A percentile compares a stretch with the other conserved stretches of the same genome.
Evolutionary conservation across 1,140 invertebrate genomes (phyloP).

Genomic region (Eupristina koningsbergeri): DNA sequence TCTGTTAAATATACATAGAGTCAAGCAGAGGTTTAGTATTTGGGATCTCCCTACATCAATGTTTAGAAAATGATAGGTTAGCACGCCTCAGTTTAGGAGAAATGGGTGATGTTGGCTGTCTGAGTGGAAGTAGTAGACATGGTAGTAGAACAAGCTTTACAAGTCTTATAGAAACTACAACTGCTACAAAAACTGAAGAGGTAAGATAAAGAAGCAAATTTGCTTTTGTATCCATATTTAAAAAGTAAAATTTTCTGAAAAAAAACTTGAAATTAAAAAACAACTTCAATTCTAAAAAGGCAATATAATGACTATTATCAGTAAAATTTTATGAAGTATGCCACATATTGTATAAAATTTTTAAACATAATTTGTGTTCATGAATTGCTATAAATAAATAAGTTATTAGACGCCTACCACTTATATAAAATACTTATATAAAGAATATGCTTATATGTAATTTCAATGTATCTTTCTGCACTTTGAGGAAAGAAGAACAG

Average conservation of each 20-base stretch:
- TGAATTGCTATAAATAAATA: too few relatives aligned
- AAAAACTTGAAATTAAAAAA: too few relatives aligned
- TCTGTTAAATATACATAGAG: conserved; percentile 62
- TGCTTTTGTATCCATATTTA: not conserved
- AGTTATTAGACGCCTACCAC: too few relatives aligned
- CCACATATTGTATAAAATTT: too few relatives aligned
- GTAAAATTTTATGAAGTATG: too few relatives aligned
- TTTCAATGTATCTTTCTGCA: too few relatives aligned
- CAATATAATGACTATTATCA: too few relatives aligned
- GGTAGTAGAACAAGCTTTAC: conserved; percentile 82
- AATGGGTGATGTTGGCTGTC: conserved; percentile 62
- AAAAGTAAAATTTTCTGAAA: not conserved
- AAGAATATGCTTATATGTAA: too few relatives aligned
- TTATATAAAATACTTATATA: too few relatives aligned
- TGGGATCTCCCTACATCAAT: conserved; percentile 85
- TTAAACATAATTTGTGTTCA: too few relatives aligned
- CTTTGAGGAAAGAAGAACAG: too few relatives aligned
- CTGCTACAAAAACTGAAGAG: conserved; percentile 76
- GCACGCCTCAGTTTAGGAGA: conserved; percentile 70
- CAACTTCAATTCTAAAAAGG: too few relatives aligned
- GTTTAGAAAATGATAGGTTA: conserved; percentile 83
- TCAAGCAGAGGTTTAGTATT: conserved; percentile 81
- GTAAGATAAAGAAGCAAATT: conserved; percentile 67
- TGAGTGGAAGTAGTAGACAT: conserved; percentile 68
- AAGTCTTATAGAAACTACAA: conserved; percentile 77